Evolutionary conservation across 2,888 invertebrate species (phyloP).

Genomic region (Sinotaia quadrata): DNA sequence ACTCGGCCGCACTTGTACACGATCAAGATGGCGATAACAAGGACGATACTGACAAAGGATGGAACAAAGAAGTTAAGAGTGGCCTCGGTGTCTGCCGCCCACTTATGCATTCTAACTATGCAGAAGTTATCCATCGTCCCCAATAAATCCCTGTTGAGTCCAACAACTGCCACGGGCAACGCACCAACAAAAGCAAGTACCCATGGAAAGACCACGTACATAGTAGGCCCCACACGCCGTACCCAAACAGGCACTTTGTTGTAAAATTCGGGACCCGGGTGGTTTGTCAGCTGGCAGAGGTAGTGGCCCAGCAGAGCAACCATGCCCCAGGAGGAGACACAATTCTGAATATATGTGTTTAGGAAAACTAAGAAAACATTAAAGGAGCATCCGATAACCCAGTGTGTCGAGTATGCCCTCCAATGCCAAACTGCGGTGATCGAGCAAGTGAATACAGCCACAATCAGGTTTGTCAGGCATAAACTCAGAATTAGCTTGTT

Average conservation of each 20-base stretch:
- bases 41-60: background rate
- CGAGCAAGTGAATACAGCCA: slow-evolving; percentile 3
- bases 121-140: background rate
- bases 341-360: slow-evolving; percentile 8
- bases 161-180: background rate
- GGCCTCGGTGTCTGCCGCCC: slow-evolving; percentile 6
- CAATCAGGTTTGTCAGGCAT: slow-evolving; percentile 11
- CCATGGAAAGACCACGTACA: slow-evolving; percentile 14
- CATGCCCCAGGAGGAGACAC: slow-evolving; percentile 16
- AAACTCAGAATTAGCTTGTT: slow-evolving; percentile 16
- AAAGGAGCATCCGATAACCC: slow-evolving; percentile 13
- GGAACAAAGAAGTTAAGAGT: slow-evolving; percentile 4
- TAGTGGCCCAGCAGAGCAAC: slow-evolving; percentile 6
- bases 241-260: background rate
- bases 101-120: background rate
- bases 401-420: background rate
- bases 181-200: background rate
- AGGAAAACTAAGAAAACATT: background rate
- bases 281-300: slow-evolving; percentile 10
- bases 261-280: slow-evolving; percentile 1
- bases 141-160: background rate
- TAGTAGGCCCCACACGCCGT: background rate
- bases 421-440: slow-evolving; percentile 1
- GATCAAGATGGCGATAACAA: background rate
- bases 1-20: background rate